phyloP scores from a whole-genome alignment of 2,888 invertebrate genomes.

The Pyralis farinalis region DNA sequence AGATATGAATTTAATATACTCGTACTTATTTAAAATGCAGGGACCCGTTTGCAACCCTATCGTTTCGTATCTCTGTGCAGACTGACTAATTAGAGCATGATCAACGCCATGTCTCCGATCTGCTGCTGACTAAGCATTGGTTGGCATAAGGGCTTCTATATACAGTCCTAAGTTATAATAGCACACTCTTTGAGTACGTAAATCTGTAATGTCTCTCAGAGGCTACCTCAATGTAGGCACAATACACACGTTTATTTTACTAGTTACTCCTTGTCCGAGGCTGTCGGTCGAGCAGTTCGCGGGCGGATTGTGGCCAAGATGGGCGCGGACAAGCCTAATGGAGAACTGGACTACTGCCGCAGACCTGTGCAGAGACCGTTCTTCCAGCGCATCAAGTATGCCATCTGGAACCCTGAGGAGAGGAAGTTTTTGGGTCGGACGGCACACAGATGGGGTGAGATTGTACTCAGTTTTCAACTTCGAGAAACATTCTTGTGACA shows the following conservation, averaged over 20 bases:
- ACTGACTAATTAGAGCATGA: too few species aligned
- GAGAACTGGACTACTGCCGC: constrained; percentile 59
- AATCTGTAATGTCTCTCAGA: background rate
- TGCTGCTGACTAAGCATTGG: too few species aligned
- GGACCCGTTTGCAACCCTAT: too few species aligned
- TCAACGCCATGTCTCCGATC: too few species aligned
- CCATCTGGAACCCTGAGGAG: constrained; percentile 82
- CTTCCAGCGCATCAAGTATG: constrained; percentile 55
- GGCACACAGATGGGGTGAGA: constrained; percentile 85
- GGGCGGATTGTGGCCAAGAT: constrained; percentile 35
- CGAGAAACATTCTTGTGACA: too few species aligned
- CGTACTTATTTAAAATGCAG: too few species aligned
- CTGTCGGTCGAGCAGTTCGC: constrained; percentile 10
- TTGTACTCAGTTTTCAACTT: background rate
- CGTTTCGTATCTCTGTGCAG: too few species aligned
- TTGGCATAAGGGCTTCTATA: too few species aligned
- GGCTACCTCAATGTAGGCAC: background rate
- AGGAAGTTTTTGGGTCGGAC: constrained; percentile 83
- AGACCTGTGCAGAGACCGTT: constrained; percentile 61
- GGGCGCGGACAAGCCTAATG: constrained; percentile 69
- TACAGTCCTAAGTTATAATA: too few species aligned
- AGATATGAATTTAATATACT: too few species aligned
- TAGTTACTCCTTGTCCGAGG: background rate
- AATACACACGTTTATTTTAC: background rate
- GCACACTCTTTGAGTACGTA: too few species aligned